A percentile compares a stretch with the other conserved stretches of the same genome.
phyloP scores from a whole-genome alignment of 2,113 vertebrate genomes.

The Marmota monax region DNA sequence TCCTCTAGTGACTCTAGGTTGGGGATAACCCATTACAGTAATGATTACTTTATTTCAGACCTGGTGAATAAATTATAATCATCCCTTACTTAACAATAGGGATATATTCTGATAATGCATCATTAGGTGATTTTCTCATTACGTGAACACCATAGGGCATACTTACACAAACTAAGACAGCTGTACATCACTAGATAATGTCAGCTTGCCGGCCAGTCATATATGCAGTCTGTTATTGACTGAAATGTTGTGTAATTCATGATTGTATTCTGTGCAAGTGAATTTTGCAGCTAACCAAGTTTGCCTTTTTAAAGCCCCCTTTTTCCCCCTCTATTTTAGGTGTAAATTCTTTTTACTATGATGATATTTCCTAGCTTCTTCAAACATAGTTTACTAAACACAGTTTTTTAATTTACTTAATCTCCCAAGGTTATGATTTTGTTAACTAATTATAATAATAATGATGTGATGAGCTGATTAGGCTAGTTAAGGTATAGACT shows the following conservation, averaged over 20 bases:
- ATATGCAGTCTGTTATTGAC: neutral
- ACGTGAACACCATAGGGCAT: neutral
- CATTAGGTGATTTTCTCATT: neutral
- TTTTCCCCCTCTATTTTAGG: neutral
- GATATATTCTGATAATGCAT: neutral
- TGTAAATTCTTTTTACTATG: neutral
- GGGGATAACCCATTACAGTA: neutral
- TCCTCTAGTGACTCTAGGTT: neutral
- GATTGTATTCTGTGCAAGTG: neutral
- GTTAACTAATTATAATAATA: neutral
- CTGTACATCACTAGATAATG: neutral
- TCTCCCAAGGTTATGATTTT: neutral
- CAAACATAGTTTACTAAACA: neutral
- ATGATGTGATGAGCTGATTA: neutral
- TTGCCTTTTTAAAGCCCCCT: neutral
- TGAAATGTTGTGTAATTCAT: neutral
- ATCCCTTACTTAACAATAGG: neutral
- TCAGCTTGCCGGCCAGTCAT: no score
- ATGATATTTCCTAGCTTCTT: conserved; percentile 27
- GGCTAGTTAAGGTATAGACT: neutral
- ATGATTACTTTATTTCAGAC: neutral
- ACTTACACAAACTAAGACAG: neutral
- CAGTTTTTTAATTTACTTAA: neutral
- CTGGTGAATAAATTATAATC: neutral
- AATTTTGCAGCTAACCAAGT: neutral